Conservation (phyloP, 2,113 vertebrate species). For the Cranoglanis bouderius region DNA sequence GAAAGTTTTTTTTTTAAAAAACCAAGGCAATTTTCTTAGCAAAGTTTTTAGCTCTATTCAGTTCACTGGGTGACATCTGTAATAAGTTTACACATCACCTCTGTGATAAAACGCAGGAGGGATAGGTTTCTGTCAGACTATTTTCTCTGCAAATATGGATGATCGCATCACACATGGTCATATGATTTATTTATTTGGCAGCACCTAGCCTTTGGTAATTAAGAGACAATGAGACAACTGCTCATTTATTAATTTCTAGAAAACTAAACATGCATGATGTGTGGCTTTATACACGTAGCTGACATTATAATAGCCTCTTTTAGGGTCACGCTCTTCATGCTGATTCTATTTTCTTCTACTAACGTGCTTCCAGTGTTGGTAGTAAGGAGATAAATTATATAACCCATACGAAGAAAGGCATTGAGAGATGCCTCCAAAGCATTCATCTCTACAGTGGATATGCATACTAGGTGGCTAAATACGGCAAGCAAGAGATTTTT, state of each 20-base stretch:
- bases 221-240: not conserved
- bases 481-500: not conserved
- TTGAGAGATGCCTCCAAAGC: not conserved
- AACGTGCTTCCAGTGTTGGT: not conserved
- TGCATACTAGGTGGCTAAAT: not conserved
- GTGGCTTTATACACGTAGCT: not conserved
- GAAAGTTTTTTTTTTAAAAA: not conserved
- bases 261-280: not conserved
- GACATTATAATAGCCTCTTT: not conserved
- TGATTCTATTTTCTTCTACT: not conserved
- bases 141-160: not conserved
- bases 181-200: not conserved
- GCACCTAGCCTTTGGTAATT: not conserved
- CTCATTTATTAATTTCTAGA: not conserved
- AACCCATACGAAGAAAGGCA: not conserved
- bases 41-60: not conserved
- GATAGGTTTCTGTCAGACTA: not conserved
- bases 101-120: not conserved
- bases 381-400: not conserved
- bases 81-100: not conserved
- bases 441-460: not conserved
- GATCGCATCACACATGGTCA: not conserved
- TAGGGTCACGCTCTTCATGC: not conserved
- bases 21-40: not conserved
- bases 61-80: not conserved